Base-by-base conservation (phyloP, 35 echinoderm and acorn worm species). In the Amphiura filiformis region DNA sequence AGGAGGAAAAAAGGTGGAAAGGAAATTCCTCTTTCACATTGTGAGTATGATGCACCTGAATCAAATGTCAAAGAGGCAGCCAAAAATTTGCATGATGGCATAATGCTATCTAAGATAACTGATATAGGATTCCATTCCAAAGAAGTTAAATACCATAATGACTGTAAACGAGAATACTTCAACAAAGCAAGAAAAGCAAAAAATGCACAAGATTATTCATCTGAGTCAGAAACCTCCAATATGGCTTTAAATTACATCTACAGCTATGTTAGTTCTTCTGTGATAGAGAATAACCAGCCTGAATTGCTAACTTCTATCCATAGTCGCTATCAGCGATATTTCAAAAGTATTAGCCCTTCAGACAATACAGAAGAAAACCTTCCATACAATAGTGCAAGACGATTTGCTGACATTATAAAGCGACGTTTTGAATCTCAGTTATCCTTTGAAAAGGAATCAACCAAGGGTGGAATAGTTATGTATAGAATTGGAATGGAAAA, bases 11-110 rank as follows among this genome's bases (percentile, higher is more conserved):
- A 36, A 36, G 26, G 26, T 5, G 78, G 78, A 36, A 32, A 80
- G 35, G 78, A 80, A 36, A 26, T 80, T 1, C 28, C 28, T 22
- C 78, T 80, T 34, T 2, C 3, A 36, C 17, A 80, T 3, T 80
- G 78, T 80, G 78, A 80, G 26, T 80, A 80, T 36, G 78, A 80
- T 36, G 34, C 1, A 1, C 78, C 78, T 12, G 78, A 80, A 36
- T 36, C 4, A 3, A 80, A 80, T 80, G 78, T 80, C 31, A 36
- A 34, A 36, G 78, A 80, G 34, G 78, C 78, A 11, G 78, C 78
- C 26, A 80, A 80, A 1, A 39, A 4, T 31, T 36, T 80, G 11
- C 1, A 36, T 33, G 78, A 80, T 80, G 17, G 2, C 31, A 36
- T 12, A 80, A 34, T 80, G 17, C 31, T 34, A 31, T 13, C 78